Evolutionary conservation across 2,888 invertebrate genomes (phyloP), one percentile per base, ranked within the genome.

Genomic region (Lapara coniferarum): DNA sequence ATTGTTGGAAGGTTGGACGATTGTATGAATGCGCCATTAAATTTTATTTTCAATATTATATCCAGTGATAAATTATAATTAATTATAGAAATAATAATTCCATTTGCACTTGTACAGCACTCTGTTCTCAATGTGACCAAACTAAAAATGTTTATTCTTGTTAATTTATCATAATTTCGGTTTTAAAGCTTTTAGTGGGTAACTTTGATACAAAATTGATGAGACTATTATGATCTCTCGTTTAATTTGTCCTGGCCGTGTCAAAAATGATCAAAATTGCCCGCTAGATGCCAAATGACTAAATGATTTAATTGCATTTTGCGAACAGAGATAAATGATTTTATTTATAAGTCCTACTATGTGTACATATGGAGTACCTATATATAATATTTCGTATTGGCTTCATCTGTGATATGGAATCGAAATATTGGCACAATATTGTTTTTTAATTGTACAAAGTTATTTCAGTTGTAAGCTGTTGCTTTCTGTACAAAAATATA

Each of bases 351-450:
- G 37, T 66, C 66, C 52, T 30, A 66, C 3, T 30, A 66, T 78
- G n/a, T 53, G 51, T 63, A 78, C 73, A 75, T 77, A 77, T 63
- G 59, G 77, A 75, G 74, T 73, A n/a, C n/a, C n/a, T n/a, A 66
- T 75, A 73, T 75, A 75, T 52, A 73, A 66, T 78, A 83, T 80
- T 86, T 83, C 87, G 85, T 86, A 88, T 90, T 89, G 89, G 91
- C 92, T 91, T 91, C 85, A 90, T 89, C 91, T 92, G 92, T 91
- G 92, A 92, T 92, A 89, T 85, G 84, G 82, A 82, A 85, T 87
- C 63, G 82, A 86, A 75, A 81, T 83, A 81, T 84, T 82, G 80
- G 84, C 86, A 86, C 85, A 85, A 84, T 80, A 13, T 44, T 19
- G 37, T 25, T 56, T 51, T 66, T 51, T 63, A 51, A 25, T 66